Conservation (phyloP, 2,797 vertebrate genomes). For the Psittacula echo region DNA sequence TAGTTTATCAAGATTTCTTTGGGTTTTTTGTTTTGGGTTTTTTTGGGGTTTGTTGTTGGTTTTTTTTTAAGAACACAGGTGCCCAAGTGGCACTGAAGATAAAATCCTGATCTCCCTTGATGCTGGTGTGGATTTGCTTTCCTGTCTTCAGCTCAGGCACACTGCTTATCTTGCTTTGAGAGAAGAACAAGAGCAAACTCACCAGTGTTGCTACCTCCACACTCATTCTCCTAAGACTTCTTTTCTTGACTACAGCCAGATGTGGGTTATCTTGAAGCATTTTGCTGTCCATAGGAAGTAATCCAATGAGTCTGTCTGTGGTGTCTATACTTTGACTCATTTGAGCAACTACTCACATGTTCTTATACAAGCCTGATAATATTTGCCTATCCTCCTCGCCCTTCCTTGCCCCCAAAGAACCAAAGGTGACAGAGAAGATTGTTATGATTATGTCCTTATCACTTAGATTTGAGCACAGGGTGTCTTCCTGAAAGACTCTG, state of each 20-base stretch:
- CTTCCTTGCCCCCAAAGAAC: not conserved
- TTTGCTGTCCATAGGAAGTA: constrained; percentile 20
- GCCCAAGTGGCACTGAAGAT: constrained; percentile 16
- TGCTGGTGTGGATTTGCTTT: constrained; percentile 48
- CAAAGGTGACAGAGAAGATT: constrained; percentile 16
- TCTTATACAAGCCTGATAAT: not conserved
- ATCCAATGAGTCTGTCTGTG: constrained; percentile 24
- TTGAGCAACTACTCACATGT: not conserved
- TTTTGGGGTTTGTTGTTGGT: not conserved
- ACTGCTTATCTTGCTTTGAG: constrained; percentile 39
- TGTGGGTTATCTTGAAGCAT: constrained; percentile 26
- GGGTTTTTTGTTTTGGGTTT: not conserved
- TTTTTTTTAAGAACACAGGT: not conserved
- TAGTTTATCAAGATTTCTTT: not conserved
- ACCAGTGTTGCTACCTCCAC: constrained; percentile 6
- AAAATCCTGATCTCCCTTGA: constrained; percentile 19
- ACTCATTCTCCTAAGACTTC: constrained; percentile 28
- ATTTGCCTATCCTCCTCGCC: constrained; percentile 4
- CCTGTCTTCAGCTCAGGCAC: constrained; percentile 44
- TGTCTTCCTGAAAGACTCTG: constrained; percentile 51
- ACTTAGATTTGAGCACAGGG: constrained; percentile 4
- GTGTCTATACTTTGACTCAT: constrained; percentile 33
- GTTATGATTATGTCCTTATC: constrained; percentile 9
- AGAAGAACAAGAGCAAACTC: constrained; percentile 59
- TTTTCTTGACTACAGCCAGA: constrained; percentile 26